Evolutionary conservation across 2,888 invertebrate genomes (phyloP).

Genomic region (Tuberolachnus salignus): DNA sequence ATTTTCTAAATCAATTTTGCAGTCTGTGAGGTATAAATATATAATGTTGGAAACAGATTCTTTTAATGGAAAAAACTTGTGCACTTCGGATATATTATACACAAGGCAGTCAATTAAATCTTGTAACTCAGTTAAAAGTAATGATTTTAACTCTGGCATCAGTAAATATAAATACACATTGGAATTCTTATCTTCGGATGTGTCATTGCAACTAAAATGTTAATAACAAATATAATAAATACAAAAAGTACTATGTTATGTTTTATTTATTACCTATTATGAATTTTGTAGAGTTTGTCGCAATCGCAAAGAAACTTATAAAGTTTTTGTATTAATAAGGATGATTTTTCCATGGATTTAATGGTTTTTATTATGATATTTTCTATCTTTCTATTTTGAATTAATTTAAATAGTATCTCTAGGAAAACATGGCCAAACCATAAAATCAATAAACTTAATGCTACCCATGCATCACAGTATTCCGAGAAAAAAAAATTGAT

Average conservation of each 20-base stretch:
- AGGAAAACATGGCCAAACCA: conserved; percentile 26
- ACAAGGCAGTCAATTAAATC: conserved; percentile 39
- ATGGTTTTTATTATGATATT: conserved; percentile 6
- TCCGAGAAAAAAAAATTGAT: conserved; percentile 1
- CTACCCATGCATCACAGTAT: conserved; percentile 10
- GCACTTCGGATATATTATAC: conserved; percentile 41
- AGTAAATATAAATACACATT: conserved; percentile 23
- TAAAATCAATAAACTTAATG: background rate
- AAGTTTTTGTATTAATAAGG: conserved; percentile 36
- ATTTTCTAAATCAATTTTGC: conserved; percentile 39
- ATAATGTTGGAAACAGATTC: conserved; percentile 5
- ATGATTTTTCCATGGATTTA: conserved; percentile 44
- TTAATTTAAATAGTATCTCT: background rate
- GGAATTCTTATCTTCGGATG: conserved; percentile 12
- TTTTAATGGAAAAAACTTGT: conserved; percentile 37
- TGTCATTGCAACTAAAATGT: conserved; percentile 15
- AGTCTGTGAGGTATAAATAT: conserved; percentile 33
- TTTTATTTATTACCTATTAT: conserved; percentile 17
- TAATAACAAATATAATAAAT: background rate
- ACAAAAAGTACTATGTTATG: background rate
- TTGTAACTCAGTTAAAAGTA: conserved; percentile 14
- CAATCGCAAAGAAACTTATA: conserved; percentile 41
- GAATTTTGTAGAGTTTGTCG: conserved; percentile 12
- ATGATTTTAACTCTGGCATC: conserved; percentile 43
- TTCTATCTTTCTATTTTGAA: conserved; percentile 1